These are phyloP conservation scores for Arnoldichthys spilopterus DNA, from an alignment of 2,797 vertebrate species.

Conservation along the genomic window DNA sequence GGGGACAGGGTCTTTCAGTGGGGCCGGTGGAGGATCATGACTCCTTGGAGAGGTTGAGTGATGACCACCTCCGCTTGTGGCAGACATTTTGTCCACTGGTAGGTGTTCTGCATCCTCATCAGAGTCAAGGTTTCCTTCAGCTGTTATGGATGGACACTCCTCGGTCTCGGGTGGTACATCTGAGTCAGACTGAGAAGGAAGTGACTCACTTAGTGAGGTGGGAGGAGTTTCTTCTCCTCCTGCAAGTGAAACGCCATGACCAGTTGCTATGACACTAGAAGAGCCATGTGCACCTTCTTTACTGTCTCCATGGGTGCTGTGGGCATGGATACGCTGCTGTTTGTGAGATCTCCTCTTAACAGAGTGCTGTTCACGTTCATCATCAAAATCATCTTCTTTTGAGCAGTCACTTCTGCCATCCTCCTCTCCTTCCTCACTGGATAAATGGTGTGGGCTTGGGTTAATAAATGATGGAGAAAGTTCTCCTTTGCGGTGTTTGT, in stretches of 20 bases:
- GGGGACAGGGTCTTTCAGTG: constrained; percentile 89
- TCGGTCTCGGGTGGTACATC: constrained; percentile 97
- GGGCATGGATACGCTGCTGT: constrained; percentile 69
- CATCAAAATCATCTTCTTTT: constrained; percentile 72
- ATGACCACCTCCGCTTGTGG: constrained; percentile 73
- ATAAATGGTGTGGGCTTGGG: constrained; percentile 86
- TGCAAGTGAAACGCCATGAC: constrained; percentile 71
- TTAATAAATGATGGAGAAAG: constrained; percentile 97
- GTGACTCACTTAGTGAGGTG: constrained; percentile 92
- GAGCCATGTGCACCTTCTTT: constrained; percentile 68
- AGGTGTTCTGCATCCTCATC: constrained; percentile 97
- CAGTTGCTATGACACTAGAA: constrained; percentile 70
- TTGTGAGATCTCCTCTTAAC: constrained; percentile 83
- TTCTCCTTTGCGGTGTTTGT: constrained; percentile 85
- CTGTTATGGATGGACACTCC: constrained; percentile 97
- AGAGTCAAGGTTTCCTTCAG: constrained; percentile 95
- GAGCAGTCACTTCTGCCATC: constrained; percentile 74
- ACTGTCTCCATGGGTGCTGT: constrained; percentile 67
- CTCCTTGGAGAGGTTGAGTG: constrained; percentile 79
- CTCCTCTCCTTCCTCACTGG: constrained; percentile 86
- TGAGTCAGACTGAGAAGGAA: constrained; percentile 95
- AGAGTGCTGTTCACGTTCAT: constrained; percentile 77
- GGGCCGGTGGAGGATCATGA: constrained; percentile 87
- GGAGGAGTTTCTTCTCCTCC: constrained; percentile 94
- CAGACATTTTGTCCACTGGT: constrained; percentile 89